Conservation (phyloP, 2,113 vertebrate genomes). For the Oplegnathus fasciatus region DNA sequence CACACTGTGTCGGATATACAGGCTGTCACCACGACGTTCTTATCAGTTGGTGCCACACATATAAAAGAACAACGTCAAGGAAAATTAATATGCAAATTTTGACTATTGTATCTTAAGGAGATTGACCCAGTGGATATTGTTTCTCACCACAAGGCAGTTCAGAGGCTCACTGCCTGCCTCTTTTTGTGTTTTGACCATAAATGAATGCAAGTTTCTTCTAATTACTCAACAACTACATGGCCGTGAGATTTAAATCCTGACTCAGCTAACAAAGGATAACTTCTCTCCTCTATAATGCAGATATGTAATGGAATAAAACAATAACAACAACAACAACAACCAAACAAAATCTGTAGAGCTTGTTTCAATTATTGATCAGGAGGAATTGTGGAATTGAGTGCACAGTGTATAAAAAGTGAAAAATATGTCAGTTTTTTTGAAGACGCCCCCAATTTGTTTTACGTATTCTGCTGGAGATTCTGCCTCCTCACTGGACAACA, state of each 20-base stretch:
- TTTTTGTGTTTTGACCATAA: conserved; percentile 31
- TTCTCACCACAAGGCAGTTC: conserved; percentile 13
- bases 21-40: conserved; percentile 38
- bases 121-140: conserved; percentile 48
- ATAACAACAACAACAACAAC: background rate
- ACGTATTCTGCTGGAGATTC: conserved; percentile 56
- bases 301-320: conserved; percentile 12
- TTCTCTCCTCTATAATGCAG: background rate
- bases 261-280: background rate
- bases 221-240: conserved; percentile 17
- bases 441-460: conserved; percentile 41
- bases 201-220: conserved; percentile 6
- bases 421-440: conserved; percentile 26
- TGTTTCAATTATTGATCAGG: conserved; percentile 44
- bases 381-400: conserved; percentile 26
- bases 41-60: conserved; percentile 64
- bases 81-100: conserved; percentile 68
- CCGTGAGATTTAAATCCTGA: conserved; percentile 9
- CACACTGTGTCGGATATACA: conserved; percentile 44
- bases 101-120: conserved; percentile 40
- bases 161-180: background rate
- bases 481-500: conserved; percentile 66
- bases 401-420: conserved; percentile 33
- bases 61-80: conserved; percentile 44
- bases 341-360: background rate